Conservation (phyloP, 2,797 vertebrate genomes). For the Aulostomus chinensis region DNA sequence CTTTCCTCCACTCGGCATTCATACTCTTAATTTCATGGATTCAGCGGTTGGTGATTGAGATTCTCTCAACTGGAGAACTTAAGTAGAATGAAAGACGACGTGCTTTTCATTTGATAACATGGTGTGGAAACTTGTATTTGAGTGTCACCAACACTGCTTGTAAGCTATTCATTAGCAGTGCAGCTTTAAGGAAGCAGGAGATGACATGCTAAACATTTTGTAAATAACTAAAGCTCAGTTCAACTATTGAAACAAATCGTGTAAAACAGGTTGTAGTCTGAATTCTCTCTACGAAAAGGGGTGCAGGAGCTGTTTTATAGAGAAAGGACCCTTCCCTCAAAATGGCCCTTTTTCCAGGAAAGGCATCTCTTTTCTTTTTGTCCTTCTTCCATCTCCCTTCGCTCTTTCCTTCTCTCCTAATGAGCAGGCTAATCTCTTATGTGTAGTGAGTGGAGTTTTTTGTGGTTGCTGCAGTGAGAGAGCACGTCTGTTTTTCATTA, state of each 20-base stretch:
- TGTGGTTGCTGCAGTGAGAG: constrained; percentile 65
- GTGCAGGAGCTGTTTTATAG: constrained; percentile 17
- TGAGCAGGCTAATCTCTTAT: constrained; percentile 73
- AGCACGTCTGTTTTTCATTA: constrained; percentile 76
- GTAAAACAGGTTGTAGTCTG: constrained; percentile 38
- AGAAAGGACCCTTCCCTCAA: constrained; percentile 38
- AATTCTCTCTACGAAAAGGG: constrained; percentile 20
- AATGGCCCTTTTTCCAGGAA: constrained; percentile 43
- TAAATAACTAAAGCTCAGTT: constrained; percentile 22
- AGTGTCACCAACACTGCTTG: constrained; percentile 31
- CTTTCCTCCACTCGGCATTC: constrained; percentile 11
- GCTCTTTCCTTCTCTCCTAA: constrained; percentile 64
- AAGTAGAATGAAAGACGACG: constrained; percentile 20
- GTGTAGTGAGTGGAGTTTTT: constrained; percentile 63
- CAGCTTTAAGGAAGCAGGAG: constrained; percentile 28
- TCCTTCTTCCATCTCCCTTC: constrained; percentile 30
- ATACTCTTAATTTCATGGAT: constrained; percentile 37
- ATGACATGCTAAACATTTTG: constrained; percentile 9
- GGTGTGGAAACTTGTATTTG: constrained; percentile 17
- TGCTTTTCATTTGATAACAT: constrained; percentile 28
- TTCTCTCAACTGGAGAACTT: constrained; percentile 24
- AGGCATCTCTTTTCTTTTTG: constrained; percentile 31
- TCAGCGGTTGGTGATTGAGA: constrained; percentile 20
- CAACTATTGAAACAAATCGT: constrained; percentile 21
- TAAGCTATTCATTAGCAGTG: constrained; percentile 14